Evolutionary conservation across 2,888 invertebrate species (phyloP).

Genomic region (Lampropteryx suffumata): DNA sequence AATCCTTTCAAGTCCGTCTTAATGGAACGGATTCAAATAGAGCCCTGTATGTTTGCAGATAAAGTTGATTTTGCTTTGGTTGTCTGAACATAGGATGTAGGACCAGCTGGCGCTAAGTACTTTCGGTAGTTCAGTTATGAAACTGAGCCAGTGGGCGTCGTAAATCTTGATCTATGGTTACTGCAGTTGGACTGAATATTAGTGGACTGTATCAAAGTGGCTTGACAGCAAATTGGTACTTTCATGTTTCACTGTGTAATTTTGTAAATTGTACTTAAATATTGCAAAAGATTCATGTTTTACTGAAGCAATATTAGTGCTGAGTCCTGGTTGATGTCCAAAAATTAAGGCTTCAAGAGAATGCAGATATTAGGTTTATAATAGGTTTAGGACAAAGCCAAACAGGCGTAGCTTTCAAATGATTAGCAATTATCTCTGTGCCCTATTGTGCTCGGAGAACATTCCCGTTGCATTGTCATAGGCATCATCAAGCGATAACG

Average conservation of each 20-base stretch:
- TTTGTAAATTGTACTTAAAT: conserved; percentile 10
- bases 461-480: too few species aligned
- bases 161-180: conserved; percentile 48
- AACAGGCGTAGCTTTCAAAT: too few species aligned
- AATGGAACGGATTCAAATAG: conserved; percentile 14
- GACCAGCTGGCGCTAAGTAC: conserved; percentile 48
- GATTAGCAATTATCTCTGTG: too few species aligned
- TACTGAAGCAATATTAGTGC: background rate
- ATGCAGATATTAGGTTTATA: too few species aligned
- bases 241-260: conserved; percentile 20
- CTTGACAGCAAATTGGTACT: conserved; percentile 37
- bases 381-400: too few species aligned
- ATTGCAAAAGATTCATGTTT: conserved; percentile 6
- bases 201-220: conserved; percentile 32
- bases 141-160: conserved; percentile 52
- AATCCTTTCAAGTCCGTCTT: conserved; percentile 39
- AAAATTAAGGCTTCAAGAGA: too few species aligned
- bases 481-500: too few species aligned
- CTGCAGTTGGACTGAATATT: conserved; percentile 43
- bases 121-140: conserved; percentile 52
- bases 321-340: too few species aligned
- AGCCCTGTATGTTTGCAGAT: conserved; percentile 21
- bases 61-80: conserved; percentile 35
- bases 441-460: too few species aligned
- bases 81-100: conserved; percentile 46